Evolutionary conservation across 2,113 vertebrate species (phyloP).

Genomic region (Pseudonaja textilis): DNA sequence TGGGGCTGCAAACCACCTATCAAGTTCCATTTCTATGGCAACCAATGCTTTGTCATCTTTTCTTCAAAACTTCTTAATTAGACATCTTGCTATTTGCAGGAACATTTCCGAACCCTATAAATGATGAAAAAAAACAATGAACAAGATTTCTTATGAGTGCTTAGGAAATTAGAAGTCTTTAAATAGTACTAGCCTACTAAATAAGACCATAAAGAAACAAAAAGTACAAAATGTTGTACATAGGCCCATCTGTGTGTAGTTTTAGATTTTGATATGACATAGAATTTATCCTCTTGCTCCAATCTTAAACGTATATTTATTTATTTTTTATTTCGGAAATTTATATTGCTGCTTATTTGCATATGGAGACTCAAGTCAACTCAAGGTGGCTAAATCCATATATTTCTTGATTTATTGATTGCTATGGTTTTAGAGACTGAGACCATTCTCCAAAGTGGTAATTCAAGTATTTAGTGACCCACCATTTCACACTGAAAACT

Average conservation of each 20-base stretch:
- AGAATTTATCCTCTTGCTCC: conserved; percentile 42
- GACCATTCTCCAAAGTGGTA: background rate
- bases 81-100: conserved; percentile 68
- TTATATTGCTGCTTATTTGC: no score
- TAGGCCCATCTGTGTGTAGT: background rate
- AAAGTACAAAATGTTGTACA: background rate
- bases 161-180: conserved; percentile 55
- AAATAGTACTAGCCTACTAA: conserved; percentile 44
- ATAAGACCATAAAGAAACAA: conserved; percentile 39
- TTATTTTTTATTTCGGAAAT: no score
- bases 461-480: background rate
- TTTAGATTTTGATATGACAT: conserved; percentile 2
- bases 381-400: no score
- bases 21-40: conserved; percentile 69
- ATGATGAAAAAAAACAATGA: conserved; percentile 6
- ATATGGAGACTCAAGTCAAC: no score
- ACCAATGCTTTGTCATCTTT: conserved; percentile 70
- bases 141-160: conserved; percentile 50
- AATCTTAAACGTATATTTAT: conserved; percentile 32
- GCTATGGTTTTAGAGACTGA: background rate
- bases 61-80: conserved; percentile 71
- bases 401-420: conserved; percentile 9
- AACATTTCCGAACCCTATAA: conserved; percentile 35
- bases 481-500: background rate
- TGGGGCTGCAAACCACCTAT: conserved; percentile 64